Evolutionary conservation across 2,888 invertebrate species (phyloP), one percentile per base, ranked within the genome.

Genomic region (Xestia ashworthii): DNA sequence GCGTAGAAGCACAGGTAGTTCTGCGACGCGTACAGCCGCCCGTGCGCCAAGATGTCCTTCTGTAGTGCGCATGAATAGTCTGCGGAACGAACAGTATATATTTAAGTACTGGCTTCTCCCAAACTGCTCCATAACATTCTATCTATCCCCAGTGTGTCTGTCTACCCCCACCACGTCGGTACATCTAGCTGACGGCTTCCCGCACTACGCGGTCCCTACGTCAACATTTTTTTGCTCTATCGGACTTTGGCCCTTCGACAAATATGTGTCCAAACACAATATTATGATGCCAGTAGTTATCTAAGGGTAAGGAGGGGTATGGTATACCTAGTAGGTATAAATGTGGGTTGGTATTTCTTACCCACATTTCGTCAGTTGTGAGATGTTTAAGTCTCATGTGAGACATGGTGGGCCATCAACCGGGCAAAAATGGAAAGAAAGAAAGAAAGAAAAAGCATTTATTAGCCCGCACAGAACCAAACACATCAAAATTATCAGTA

Each of bases 61-160:
- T 99, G 99, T 64, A 99, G 97, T 14, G 99, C 99, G 97, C 99
- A 99, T 25, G 99, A 99, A 96, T 99, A 99, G 97, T 99, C 99
- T 99, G 91, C 0, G 5, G 19, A 44, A 50, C 68, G 0, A 58
- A 60, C 8, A 32, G 0, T 19, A 60, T 62, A 1, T 19, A 8
- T 62, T 32, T 62, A 19, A 60, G 58, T n/a, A n/a, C n/a, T n/a
- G 16, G 16, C 32, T 32, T 5, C 9, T 60, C 6, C 14, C 19
- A 19, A 19, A 4, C 16, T 60, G 32, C 14, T 8, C 9, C 8
- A 60, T 3, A 19, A 16, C 1, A 1, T 3, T 19, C 3, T 19
- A 16, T 11, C 16, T 32, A 19, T 8, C 0, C 19, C 60, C 60
- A 9, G 9, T 62, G 19, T 62, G 32, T 9, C 4, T 4, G 38